Conservation (phyloP, 2,113 vertebrate species). For the Pollachius pollachius region DNA sequence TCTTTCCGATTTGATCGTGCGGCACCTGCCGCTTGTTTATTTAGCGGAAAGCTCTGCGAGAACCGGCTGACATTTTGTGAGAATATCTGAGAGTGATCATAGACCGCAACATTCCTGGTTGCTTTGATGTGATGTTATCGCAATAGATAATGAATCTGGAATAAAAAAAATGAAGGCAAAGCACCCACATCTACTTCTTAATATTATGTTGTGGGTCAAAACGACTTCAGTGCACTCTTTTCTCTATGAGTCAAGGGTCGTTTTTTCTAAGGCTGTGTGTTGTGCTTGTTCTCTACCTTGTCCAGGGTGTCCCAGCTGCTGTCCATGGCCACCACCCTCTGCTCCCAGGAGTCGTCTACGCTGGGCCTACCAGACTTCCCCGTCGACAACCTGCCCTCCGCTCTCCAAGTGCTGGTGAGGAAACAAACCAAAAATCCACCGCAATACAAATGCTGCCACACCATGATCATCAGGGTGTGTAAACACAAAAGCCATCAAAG, state of each 20-base stretch:
- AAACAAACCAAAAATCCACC: neutral
- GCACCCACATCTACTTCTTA: too few species aligned
- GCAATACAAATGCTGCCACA: too few species aligned
- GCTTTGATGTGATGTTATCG: too few species aligned
- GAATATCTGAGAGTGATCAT: too few species aligned
- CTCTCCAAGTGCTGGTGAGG: slow-evolving; percentile 86
- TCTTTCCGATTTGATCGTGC: neutral
- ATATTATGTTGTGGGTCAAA: too few species aligned
- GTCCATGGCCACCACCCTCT: slow-evolving; percentile 90
- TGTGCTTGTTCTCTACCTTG: neutral
- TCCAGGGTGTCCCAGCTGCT: slow-evolving; percentile 89
- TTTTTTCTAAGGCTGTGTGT: neutral
- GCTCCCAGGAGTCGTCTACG: slow-evolving; percentile 89
- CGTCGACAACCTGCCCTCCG: slow-evolving; percentile 85
- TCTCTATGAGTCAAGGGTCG: neutral
- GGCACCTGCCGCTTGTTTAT: neutral
- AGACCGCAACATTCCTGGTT: too few species aligned
- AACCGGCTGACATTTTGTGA: neutral
- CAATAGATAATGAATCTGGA: too few species aligned
- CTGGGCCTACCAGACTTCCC: slow-evolving; percentile 95
- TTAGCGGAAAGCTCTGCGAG: neutral
- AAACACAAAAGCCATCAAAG: too few species aligned
- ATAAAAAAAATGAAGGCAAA: too few species aligned
- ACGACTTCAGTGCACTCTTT: neutral
- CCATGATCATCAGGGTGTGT: too few species aligned